phyloP scores from a whole-genome alignment of 2,888 invertebrate species.

The Camponotus fellah region DNA sequence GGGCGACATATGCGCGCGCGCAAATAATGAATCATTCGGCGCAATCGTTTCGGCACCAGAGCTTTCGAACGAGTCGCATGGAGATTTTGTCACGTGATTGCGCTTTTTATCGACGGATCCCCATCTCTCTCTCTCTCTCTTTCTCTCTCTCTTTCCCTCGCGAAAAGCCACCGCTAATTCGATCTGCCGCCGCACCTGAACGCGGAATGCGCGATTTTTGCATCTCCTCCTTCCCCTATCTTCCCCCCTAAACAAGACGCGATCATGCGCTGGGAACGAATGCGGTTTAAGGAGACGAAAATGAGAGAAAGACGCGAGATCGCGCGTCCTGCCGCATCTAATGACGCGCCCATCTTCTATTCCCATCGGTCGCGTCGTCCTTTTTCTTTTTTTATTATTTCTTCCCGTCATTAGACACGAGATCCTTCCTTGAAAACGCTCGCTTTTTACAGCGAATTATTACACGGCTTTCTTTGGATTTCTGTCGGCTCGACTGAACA shows the following conservation, averaged over 20 bases:
- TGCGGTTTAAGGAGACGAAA: slow-evolving; percentile 29
- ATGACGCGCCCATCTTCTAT: slow-evolving; percentile 41
- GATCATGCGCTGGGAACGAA: not conserved
- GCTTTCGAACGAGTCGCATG: slow-evolving; percentile 3
- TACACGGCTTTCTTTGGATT: slow-evolving; percentile 46
- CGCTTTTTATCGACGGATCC: slow-evolving; percentile 17
- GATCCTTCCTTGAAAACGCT: slow-evolving; percentile 32
- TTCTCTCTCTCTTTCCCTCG: slow-evolving; percentile 33
- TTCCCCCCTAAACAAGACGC: too few relatives aligned
- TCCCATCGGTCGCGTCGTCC: slow-evolving; percentile 46
- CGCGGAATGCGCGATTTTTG: slow-evolving; percentile 41
- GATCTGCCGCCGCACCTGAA: slow-evolving; percentile 40
- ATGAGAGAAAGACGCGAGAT: slow-evolving; percentile 27
- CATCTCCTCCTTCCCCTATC: not conserved
- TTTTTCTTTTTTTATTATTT: slow-evolving; percentile 6
- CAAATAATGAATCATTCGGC: slow-evolving; percentile 55
- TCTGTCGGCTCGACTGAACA: slow-evolving; percentile 42
- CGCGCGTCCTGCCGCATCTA: slow-evolving; percentile 59
- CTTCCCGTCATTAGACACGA: slow-evolving; percentile 52
- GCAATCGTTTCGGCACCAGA: not conserved
- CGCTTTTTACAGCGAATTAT: slow-evolving; percentile 45
- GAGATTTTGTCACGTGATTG: slow-evolving; percentile 38
- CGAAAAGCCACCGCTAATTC: slow-evolving; percentile 15
- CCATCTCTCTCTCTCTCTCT: not conserved
- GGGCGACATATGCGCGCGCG: slow-evolving; percentile 20